Evolutionary conservation across 1,140 invertebrate species (phyloP), one percentile per base, ranked within the genome.

Genomic region (Nixonia krombeini): DNA sequence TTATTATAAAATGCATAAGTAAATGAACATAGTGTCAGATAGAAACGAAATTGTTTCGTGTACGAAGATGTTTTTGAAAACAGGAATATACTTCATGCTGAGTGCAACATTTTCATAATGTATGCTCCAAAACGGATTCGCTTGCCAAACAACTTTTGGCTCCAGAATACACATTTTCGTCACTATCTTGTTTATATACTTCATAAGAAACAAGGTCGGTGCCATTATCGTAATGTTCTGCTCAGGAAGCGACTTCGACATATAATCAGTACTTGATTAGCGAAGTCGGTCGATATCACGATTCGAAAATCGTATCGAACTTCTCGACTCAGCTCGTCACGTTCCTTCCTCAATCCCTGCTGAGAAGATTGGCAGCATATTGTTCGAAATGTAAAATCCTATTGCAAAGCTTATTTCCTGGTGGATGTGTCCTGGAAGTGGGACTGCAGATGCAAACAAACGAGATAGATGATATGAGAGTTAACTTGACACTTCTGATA

Each of bases 351-450:
- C 33, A 57, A 70, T 69, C 45, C 37, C 17, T 35, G n/a, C 16
- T 37, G 31, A 52, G 58, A 28, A 69, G 62, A 73, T 68, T 73
- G 64, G 16, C 68, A 63, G 35, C 18, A 23, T 58, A 70, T 73
- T 73, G 67, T 74, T 68, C 64, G 26, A 49, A 16, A n/a, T 38
- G 58, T 51, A 28, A 37, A 45, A 15, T 47, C 63, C 45, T 51
- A 40, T 64, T 53, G 58, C 50, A 70, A 68, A 74, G 65, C 51
- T 62, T 59, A 67, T 73, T 68, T 70, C 67, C 70, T 26, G 57
- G 59, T 67, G 61, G 55, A 70, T 70, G 38, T 26, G 31, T 16
- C 46, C 17, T 10, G 41, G 18, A 42, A 61, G 12, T 33, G 41
- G 25, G 16, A 7, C 35, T 63, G 29, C 15, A 55, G 37, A 25